Evolutionary conservation across 1,140 invertebrate genomes (phyloP).

Genomic region (Euwallacea similis): DNA sequence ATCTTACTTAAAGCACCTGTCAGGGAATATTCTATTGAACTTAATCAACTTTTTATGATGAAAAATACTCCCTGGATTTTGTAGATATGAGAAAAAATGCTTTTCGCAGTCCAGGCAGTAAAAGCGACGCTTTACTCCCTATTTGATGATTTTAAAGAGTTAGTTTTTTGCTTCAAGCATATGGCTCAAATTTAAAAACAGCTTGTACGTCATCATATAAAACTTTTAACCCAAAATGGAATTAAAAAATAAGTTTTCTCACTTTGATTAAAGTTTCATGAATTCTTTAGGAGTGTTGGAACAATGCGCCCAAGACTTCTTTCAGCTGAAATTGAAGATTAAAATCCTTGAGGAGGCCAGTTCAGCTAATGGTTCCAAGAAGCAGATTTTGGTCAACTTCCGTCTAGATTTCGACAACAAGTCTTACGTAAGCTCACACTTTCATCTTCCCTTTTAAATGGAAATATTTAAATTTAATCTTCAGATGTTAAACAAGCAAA

Average conservation of each 20-base stretch:
- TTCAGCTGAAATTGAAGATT: constrained; percentile 71
- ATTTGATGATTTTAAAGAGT: no score
- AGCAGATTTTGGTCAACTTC: constrained; percentile 68
- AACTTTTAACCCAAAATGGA: no score
- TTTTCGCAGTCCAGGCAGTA: no score
- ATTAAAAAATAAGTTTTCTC: background rate
- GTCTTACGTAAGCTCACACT: constrained; percentile 64
- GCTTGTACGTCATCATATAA: no score
- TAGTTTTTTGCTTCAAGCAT: no score
- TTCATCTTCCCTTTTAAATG: background rate
- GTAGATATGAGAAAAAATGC: no score
- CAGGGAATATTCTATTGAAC: no score
- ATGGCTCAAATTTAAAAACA: no score
- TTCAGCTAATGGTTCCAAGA: constrained; percentile 57
- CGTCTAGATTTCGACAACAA: constrained; percentile 79
- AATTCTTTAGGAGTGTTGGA: constrained; percentile 49
- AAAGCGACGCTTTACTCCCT: no score
- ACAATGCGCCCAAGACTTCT: constrained; percentile 79
- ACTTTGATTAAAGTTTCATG: background rate
- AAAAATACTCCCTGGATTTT: no score
- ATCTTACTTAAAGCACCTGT: no score
- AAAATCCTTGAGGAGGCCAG: constrained; percentile 68
- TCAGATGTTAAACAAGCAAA: constrained; percentile 43
- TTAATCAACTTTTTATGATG: no score
- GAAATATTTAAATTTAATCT: constrained; percentile 18